Evolutionary conservation across 2,888 invertebrate genomes (phyloP), one percentile per base, ranked within the genome.

Genomic region (Himalopsyche kuldschensis): DNA sequence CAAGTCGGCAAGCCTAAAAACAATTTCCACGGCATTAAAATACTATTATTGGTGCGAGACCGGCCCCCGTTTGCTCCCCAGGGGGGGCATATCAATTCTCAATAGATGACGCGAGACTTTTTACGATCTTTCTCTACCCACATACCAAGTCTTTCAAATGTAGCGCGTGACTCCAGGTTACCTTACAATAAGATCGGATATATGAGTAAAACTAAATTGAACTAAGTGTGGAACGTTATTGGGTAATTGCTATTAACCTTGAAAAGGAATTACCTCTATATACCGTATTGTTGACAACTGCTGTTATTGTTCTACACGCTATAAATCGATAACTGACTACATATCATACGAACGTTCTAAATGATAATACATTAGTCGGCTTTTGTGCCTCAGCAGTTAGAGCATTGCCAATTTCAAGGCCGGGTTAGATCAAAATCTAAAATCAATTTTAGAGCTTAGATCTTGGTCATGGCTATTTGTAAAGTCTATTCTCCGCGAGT

Each of bases 1-100:
- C 55, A 55, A 55, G 55, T 55, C 20, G 55, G 55, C 55, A 78
- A 78, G 78, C 80, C 79, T 41, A 78, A 63, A 84, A 84, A 81
- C 84, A 84, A 84, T 84, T 84, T 84, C 78, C 84, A 78, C 47
- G 79, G 84, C 84, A 84, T 84, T 84, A 84, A 81, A 84, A 81
- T 84, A 84, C 81, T 81, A 81, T 84, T 81, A 84, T 81, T 78
- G 76, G n/a, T 41, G 81, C 76, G 76, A 81, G 76, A 76, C 76
- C 24, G 15, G 75, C 81, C 75, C 69, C 41, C 27, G 69, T 55
- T 75, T 55, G 30, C 63, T 46, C 78, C 46, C 55, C 82, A 82
- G 79, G 79, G 82, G 78, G 27, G 79, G 76, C 32, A 78, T 79
- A 82, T 82, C 82, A 82, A 82, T 79, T 82, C 82, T 82, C 82